Percentiles rank a stretch among this genome's conserved stretches.
phyloP scores from a whole-genome alignment of 2,797 vertebrate genomes.

The Sebastes kiyomatsui region DNA sequence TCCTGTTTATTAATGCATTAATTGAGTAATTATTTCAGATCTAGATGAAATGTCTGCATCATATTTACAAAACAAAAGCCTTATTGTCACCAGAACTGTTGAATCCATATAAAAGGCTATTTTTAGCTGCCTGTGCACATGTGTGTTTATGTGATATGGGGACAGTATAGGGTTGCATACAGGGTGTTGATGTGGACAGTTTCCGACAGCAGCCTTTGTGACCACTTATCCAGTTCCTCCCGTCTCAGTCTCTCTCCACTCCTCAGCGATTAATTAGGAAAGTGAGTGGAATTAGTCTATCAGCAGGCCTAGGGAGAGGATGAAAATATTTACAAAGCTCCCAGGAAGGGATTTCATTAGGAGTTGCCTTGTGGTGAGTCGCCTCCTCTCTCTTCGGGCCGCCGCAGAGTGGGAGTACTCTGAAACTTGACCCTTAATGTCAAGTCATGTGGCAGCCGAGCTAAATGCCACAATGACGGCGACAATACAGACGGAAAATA shows the following conservation, averaged over 20 bases:
- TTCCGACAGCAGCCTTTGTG: slow-evolving; percentile 66
- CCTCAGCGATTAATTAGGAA: slow-evolving; percentile 78
- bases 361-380: slow-evolving; percentile 46
- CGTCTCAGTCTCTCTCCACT: slow-evolving; percentile 48
- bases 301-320: slow-evolving; percentile 68
- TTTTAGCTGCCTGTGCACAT: slow-evolving; percentile 20
- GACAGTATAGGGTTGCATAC: slow-evolving; percentile 21
- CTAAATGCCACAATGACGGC: slow-evolving; percentile 10
- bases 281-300: slow-evolving; percentile 67
- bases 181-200: slow-evolving; percentile 56
- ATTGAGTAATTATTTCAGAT: neutral
- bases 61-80: neutral
- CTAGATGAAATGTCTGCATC: neutral
- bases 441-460: slow-evolving; percentile 20
- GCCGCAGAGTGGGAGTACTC: slow-evolving; percentile 55
- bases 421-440: slow-evolving; percentile 49
- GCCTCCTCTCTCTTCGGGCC: slow-evolving; percentile 54
- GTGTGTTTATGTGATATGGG: slow-evolving; percentile 6
- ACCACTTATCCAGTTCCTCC: slow-evolving; percentile 64
- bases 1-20: neutral
- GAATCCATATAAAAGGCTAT: neutral
- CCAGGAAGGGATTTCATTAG: slow-evolving; percentile 80
- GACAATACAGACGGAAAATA: slow-evolving; percentile 14
- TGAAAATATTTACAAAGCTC: slow-evolving; percentile 83
- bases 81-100: neutral